Percentiles rank a stretch among this genome's conserved stretches.
Evolutionary conservation across 64 coral and sea anemone genomes (phyloP).

Genomic region (Montipora cactus): DNA sequence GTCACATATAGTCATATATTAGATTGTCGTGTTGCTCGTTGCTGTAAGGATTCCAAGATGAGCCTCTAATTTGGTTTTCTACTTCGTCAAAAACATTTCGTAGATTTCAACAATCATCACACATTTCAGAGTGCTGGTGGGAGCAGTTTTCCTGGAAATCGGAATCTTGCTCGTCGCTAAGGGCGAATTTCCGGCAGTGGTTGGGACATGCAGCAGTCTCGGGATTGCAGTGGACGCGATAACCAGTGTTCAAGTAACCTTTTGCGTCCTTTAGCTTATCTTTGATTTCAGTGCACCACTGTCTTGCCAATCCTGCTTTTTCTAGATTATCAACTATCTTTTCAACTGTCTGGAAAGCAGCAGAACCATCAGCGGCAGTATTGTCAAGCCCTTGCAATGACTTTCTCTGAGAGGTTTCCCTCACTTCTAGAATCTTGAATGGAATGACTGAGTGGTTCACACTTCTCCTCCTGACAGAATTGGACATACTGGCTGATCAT

Average conservation of each 20-base stretch:
- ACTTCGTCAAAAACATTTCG: not conserved
- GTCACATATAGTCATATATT: conserved; percentile 22
- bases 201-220: not conserved
- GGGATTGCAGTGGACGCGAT: not conserved
- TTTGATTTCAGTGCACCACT: too few species aligned
- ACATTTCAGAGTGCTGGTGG: not conserved
- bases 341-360: too few species aligned
- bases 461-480: too few species aligned
- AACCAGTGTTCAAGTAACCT: too few species aligned
- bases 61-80: not conserved
- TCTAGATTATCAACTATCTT: too few species aligned
- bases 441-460: not conserved
- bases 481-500: too few species aligned
- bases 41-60: conserved; percentile 8
- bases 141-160: not conserved
- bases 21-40: conserved; percentile 36
- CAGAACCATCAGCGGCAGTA: too few species aligned
- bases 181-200: not conserved
- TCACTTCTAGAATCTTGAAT: too few species aligned
- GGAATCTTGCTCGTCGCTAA: not conserved
- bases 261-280: too few species aligned
- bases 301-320: not conserved
- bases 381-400: too few species aligned
- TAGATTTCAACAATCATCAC: conserved; percentile 6
- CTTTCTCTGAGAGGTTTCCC: too few species aligned